Percentiles rank a stretch among this genome's conserved stretches.
Evolutionary conservation across 2,888 invertebrate genomes (phyloP).

Genomic region (Cheilosia scutellata): DNA sequence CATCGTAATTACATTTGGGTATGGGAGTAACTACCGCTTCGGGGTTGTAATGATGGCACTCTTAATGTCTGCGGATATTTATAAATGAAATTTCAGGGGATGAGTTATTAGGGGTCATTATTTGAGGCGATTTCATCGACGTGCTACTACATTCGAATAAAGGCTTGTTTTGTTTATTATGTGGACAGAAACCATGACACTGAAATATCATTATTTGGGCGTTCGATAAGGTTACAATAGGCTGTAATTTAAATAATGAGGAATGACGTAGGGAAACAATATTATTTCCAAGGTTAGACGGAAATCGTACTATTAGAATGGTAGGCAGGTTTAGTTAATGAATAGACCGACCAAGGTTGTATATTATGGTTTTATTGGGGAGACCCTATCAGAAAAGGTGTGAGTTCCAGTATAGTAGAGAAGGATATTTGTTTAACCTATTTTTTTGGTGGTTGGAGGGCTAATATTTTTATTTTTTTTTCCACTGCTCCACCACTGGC

Average conservation of each 20-base stretch:
- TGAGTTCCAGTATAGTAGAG: too few relatives aligned
- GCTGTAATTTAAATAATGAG: conserved; percentile 18
- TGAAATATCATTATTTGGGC: conserved; percentile 13
- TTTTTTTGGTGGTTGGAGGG: too few relatives aligned
- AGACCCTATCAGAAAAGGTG: too few relatives aligned
- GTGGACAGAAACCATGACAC: not conserved
- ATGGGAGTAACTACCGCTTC: not conserved
- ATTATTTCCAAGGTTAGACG: conserved; percentile 5
- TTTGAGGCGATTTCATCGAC: conserved; percentile 28
- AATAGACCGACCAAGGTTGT: not conserved
- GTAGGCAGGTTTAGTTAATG: not conserved
- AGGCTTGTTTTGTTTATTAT: conserved; percentile 26
- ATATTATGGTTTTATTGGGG: not conserved
- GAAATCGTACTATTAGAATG: not conserved
- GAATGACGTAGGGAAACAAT: not conserved
- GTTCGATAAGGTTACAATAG: not conserved
- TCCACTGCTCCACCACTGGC: too few relatives aligned
- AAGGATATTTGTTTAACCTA: too few relatives aligned
- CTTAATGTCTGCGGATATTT: conserved; percentile 29
- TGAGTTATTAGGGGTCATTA: conserved; percentile 39
- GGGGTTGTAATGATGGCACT: conserved; percentile 33
- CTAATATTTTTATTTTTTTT: too few relatives aligned
- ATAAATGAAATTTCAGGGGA: conserved; percentile 1
- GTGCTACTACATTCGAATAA: conserved; percentile 14
- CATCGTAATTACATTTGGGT: not conserved